phyloP scores from a whole-genome alignment of 2,888 invertebrate species.

The Serripes groenlandicus region DNA sequence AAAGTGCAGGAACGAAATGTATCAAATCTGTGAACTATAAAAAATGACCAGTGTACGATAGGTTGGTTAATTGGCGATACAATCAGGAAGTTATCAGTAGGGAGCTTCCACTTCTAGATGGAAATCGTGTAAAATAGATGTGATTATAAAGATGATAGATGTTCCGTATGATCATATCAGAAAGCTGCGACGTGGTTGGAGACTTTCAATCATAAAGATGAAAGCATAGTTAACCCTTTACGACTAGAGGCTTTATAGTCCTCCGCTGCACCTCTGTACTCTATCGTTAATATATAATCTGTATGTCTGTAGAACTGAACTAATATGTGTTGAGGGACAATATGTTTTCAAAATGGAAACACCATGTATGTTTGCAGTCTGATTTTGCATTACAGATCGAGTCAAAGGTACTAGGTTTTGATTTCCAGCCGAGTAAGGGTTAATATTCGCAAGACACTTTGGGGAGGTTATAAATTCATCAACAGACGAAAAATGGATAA shows the following conservation, averaged over 20 bases:
- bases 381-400: too few relatives aligned
- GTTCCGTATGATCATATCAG: constrained; percentile 43
- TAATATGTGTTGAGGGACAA: too few relatives aligned
- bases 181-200: constrained; percentile 48
- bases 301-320: too few relatives aligned
- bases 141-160: constrained; percentile 62
- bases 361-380: too few relatives aligned
- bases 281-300: too few relatives aligned
- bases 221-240: constrained; percentile 71
- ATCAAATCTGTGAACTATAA: too few relatives aligned
- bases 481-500: constrained; percentile 63
- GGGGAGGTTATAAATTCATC: constrained; percentile 64
- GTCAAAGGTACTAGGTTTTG: too few relatives aligned
- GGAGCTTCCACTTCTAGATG: constrained; percentile 25
- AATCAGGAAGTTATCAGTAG: not conserved
- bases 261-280: too few relatives aligned
- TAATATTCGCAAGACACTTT: constrained; percentile 54
- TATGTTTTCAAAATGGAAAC: too few relatives aligned
- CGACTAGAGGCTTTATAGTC: too few relatives aligned
- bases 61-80: not conserved
- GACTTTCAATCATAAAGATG: constrained; percentile 51
- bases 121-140: constrained; percentile 55
- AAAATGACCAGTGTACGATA: not conserved
- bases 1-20: too few relatives aligned
- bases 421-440: too few relatives aligned